Base-by-base conservation (phyloP, 2,888 invertebrate genomes). In the Macrophya annulata region DNA sequence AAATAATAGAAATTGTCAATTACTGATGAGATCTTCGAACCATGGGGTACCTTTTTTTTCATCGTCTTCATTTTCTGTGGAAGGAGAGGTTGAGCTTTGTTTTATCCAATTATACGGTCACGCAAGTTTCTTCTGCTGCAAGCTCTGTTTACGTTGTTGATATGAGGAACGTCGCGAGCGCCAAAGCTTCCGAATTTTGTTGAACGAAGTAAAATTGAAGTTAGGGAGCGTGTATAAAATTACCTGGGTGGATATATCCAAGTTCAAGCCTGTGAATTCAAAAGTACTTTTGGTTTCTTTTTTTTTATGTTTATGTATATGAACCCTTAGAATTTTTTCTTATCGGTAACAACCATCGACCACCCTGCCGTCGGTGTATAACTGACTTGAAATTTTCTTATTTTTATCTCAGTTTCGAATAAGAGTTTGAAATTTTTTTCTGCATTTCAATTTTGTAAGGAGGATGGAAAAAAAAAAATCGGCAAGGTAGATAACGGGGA, bases 261-360 rank as follows among this genome's bases (percentile, higher is more conserved):
- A 51, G 77, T 77, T 77, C 51, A 51, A 43, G 5, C 10, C 43
- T 37, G 17, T 43, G 77, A 77, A 77, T 77, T 51, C 37, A 55
- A 31, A 51, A 77, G 48, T 31, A 51, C 31, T 51, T 51, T 77
- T 31, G n/a, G n/a, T 31, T 31, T 31, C 1, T 31, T 31, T 31
- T 31, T 31, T 31, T 31, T 77, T 51, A 77, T 51, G 51, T 77
- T 77, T 51, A 77, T 51, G 77, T 31, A 77, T 77, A 51, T 17
- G 43, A 72, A 77, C 51, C 77, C 48, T 77, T 77, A 77, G 77
- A 77, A 77, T 77, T 17, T 37, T 37, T 51, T 31, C 51, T 77
- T 77, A 77, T 77, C 77, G 77, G 77, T 51, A 51, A 77, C 51
- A 77, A 77, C 51, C 77, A 21, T 71, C 71, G 6, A 40, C 25